Evolutionary conservation across 2,797 vertebrate genomes (phyloP), one percentile per base, ranked within the genome.

Genomic region (Masticophis lateralis): DNA sequence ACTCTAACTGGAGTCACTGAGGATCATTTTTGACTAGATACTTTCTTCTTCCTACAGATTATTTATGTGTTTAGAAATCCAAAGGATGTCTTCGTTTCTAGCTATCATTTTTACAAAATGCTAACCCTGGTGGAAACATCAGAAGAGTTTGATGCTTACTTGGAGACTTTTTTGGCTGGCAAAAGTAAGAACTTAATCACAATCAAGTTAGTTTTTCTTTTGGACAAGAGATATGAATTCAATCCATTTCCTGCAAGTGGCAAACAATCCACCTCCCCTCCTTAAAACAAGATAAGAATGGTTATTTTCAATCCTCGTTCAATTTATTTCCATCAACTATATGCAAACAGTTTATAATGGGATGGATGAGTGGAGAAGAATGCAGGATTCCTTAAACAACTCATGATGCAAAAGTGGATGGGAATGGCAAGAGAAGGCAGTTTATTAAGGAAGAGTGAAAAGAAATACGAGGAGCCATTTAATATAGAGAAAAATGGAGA

Each of bases 51-150:
- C 22, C 57, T 90, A 12, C 89, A 95, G 95, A 16, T 95, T 91
- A 95, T 95, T 90, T 95, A 94, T 93, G 92, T 96, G 27, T 57
- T 47, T 74, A 93, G 95, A 90, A 96, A 96, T 57, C 95, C 94
- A 28, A 95, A 95, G 32, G 95, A 96, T 92, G 79, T 90, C 9
- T 7, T 87, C 27, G 86, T 95, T 8, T 96, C 95, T n/a, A 91
- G 10, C 51, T 96, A 94, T 92, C 92, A 95, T 93, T 96, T 94
- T 69, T 53, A 56, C 57, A 94, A 87, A 25, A 0, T 63, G 25
- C 0, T 43, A 43, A 0, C 0, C 14, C 6, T 0, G 0, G 0
- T 74, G 25, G 86, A 92, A 86, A 16, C 28, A 60, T 1, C n/a
- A 47, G 9, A 86, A 79, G 57, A 94, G 14, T 94, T 95, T 93